Evolutionary conservation across 2,113 vertebrate genomes (phyloP).

Genomic region (Takifugu flavidus): DNA sequence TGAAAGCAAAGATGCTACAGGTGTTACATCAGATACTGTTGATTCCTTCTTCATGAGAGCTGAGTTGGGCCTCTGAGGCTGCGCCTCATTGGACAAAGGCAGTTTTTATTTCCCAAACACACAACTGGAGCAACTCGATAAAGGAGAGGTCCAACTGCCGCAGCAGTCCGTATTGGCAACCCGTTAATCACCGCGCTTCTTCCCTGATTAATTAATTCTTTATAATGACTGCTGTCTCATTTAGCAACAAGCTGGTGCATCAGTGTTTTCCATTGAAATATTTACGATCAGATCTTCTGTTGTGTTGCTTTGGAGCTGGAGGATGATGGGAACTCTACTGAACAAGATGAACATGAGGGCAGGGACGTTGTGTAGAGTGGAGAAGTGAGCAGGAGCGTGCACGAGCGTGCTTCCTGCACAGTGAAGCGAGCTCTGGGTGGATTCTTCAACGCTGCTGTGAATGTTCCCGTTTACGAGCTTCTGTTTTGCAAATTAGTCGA

Average conservation of each 20-base stretch:
- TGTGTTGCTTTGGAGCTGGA: not conserved
- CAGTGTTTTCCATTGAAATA: not conserved
- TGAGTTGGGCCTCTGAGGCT: too few relatives aligned
- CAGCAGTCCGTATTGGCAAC: not conserved
- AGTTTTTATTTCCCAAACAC: too few relatives aligned
- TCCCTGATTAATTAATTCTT: slow-evolving; percentile 12
- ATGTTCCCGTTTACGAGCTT: too few relatives aligned
- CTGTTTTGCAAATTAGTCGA: not conserved
- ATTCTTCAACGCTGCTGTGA: too few relatives aligned
- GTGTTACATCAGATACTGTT: too few relatives aligned
- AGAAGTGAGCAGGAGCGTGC: too few relatives aligned
- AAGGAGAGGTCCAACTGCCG: not conserved
- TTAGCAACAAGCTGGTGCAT: not conserved
- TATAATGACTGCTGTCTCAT: not conserved
- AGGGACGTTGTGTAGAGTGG: too few relatives aligned
- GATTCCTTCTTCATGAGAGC: too few relatives aligned
- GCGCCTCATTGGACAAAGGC: too few relatives aligned
- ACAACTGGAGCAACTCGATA: not conserved
- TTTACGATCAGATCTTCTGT: not conserved
- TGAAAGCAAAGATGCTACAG: too few relatives aligned
- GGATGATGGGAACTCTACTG: not conserved
- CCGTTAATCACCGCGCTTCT: not conserved
- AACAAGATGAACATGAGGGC: not conserved
- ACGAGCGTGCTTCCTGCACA: too few relatives aligned
- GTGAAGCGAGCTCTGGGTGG: too few relatives aligned